phyloP scores from a whole-genome alignment of 2,888 invertebrate genomes.

The Agapostemon virescens region DNA sequence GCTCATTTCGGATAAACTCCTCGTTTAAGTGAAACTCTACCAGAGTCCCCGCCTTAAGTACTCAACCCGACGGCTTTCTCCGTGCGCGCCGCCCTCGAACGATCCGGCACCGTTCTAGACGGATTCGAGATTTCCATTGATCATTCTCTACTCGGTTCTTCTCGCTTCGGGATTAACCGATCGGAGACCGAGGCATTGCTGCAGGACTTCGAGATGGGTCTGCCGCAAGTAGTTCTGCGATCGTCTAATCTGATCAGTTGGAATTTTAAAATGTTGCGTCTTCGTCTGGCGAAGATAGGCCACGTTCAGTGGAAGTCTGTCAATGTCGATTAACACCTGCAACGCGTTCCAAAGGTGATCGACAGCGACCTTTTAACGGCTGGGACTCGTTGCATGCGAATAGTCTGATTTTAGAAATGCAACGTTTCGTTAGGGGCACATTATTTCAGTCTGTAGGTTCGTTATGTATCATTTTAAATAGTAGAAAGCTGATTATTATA shows the following conservation, averaged over 20 bases:
- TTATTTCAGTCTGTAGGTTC: too few relatives aligned
- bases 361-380: too few relatives aligned
- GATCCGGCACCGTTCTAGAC: not conserved
- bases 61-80: slow-evolving; percentile 36
- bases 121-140: slow-evolving; percentile 33
- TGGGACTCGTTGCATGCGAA: too few relatives aligned
- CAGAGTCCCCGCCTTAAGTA: slow-evolving; percentile 49
- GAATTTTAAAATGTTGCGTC: not conserved
- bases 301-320: not conserved
- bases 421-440: too few relatives aligned
- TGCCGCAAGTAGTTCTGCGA: not conserved
- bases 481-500: too few relatives aligned
- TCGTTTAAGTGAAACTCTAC: slow-evolving; percentile 69
- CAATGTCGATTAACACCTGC: too few relatives aligned
- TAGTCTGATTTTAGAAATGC: too few relatives aligned
- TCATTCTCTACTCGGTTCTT: not conserved
- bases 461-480: too few relatives aligned
- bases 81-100: slow-evolving; percentile 5
- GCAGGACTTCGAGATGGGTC: not conserved
- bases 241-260: not conserved
- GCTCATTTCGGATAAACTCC: slow-evolving; percentile 69
- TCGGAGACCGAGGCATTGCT: not conserved
- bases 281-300: not conserved
- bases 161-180: not conserved
- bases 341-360: too few relatives aligned